Evolutionary conservation across 2,888 invertebrate species (phyloP), one percentile per base, ranked within the genome.

Genomic region (Parnassius mnemosyne): DNA sequence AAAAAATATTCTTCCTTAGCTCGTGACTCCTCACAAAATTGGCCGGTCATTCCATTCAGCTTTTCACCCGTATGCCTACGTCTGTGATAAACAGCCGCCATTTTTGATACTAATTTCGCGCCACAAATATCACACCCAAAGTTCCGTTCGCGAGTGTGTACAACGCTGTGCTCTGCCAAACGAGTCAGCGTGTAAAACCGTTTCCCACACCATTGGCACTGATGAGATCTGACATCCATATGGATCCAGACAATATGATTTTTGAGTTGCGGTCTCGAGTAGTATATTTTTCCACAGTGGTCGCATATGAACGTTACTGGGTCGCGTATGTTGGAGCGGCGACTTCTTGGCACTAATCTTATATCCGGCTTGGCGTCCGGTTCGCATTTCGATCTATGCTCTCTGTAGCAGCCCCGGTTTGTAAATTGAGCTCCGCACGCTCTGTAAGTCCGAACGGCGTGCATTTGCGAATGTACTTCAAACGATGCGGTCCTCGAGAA

Each of bases 111-210:
- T 0, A 91, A 71, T 72, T 83, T 86, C 25, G 85, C 88, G 12
- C 89, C 85, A 72, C 93, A 93, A 57, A 92, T 83, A 61, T 92
- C 89, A 64, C 93, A 93, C 66, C 83, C 86, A 68, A 89, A 93
- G 55, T 92, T 92, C 65, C 93, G 79, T 53, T 79, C 91, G 12
- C 92, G 81, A 0, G 92, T 92, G 68, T 93, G 93, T 0, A 92
- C 93, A 0, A 92, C 86, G 3, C 83, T 82, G 60, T 93, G 93
- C 63, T 92, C 92, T 0, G 89, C 88, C 61, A 93, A 70, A 25
- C 92, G 80, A 0, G 89, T 87, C 3, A 89, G 83, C 0, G 92
- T 91, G 64, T 89, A 92, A 65, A 93, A 93, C 66, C 90, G 78
- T 49, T 92, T 92, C 0, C 85, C 84, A 64, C 93, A 93, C 79